Conservation (phyloP, 2,113 vertebrate species). For the Gallinago undulata region DNA sequence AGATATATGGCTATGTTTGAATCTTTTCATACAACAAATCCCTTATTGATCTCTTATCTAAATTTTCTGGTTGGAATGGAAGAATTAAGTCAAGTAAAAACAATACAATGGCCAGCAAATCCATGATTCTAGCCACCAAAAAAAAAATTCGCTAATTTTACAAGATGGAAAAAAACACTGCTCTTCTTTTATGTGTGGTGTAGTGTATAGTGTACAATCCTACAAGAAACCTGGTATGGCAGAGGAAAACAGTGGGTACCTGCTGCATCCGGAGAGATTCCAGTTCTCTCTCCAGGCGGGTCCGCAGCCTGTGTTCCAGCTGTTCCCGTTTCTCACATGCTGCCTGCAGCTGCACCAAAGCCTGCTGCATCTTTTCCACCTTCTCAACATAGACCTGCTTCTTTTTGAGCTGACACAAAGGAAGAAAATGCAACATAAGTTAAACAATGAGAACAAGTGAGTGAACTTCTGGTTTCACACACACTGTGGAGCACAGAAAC, state of each 20-base stretch:
- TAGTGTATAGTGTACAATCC: background rate
- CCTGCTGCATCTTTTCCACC: conserved; percentile 98
- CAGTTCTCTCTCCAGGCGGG: conserved; percentile 91
- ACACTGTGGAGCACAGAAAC: background rate
- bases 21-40: background rate
- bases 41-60: background rate
- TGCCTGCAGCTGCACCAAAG: conserved; percentile 93
- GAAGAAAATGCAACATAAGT: background rate
- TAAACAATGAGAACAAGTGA: accelerated
- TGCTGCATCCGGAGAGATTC: conserved; percentile 95
- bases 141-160: background rate
- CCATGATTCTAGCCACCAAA: background rate
- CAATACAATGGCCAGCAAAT: background rate
- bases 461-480: background rate
- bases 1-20: background rate
- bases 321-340: conserved; percentile 97
- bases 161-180: background rate
- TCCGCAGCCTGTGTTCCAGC: conserved; percentile 91
- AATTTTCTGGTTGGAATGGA: background rate
- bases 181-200: background rate
- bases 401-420: conserved; percentile 88
- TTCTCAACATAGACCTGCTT: conserved; percentile 99
- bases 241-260: conserved; percentile 66
- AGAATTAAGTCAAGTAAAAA: background rate
- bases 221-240: background rate